A percentile compares a stretch with the other conserved stretches of the same genome.
These are phyloP conservation scores for Diadumene lineata DNA, from an alignment of 92 coral and sea anemone genomes.

Conservation along the genomic window DNA sequence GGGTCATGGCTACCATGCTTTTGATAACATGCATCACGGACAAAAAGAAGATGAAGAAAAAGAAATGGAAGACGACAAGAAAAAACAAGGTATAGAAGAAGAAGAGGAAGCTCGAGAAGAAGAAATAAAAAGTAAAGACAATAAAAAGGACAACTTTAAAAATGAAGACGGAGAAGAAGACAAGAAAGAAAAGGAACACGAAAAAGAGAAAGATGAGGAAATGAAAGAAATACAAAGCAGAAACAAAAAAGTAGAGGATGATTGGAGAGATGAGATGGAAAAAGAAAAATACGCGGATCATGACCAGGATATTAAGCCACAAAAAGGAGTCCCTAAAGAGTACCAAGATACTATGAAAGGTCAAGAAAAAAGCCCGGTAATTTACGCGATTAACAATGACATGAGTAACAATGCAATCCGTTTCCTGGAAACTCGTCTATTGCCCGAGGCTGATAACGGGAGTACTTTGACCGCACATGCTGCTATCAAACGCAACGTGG, in stretches of 20 bases:
- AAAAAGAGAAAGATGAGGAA: background rate
- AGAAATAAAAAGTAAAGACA: background rate
- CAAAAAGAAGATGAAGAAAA: background rate
- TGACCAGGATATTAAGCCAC: too few species aligned
- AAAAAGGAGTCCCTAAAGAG: too few species aligned
- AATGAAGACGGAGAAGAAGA: background rate
- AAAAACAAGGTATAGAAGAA: background rate
- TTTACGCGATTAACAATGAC: too few species aligned
- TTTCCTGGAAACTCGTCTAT: background rate
- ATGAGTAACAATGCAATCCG: background rate
- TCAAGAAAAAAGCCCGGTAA: too few species aligned
- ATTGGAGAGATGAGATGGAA: background rate
- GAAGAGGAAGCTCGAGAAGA: conserved; percentile 2
- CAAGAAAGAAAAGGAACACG: background rate
- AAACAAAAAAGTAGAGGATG: background rate
- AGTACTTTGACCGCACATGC: too few species aligned
- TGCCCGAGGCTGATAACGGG: background rate
- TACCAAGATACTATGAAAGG: too few species aligned
- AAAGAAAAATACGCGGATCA: too few species aligned
- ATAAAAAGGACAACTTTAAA: background rate
- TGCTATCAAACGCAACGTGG: too few species aligned
- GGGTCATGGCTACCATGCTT: background rate
- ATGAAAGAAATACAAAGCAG: background rate
- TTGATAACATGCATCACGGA: background rate
- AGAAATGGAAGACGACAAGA: background rate